Evolutionary conservation across 2,888 invertebrate genomes (phyloP).

Genomic region (Agrochola circellaris): DNA sequence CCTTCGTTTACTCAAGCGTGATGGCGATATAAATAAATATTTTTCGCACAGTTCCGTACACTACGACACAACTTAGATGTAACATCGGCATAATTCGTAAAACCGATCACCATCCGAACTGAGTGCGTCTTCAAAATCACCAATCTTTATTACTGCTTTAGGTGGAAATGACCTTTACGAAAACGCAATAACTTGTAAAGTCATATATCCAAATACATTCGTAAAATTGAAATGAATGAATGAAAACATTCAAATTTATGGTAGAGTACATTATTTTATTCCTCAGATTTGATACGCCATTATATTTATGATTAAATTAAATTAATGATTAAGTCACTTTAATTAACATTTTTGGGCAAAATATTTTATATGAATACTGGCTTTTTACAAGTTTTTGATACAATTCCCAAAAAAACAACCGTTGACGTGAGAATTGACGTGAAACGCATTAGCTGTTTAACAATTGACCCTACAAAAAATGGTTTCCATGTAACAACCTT

Average conservation of each 20-base stretch:
- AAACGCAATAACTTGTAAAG: too few species aligned
- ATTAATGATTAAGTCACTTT: background rate
- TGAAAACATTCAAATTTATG: too few species aligned
- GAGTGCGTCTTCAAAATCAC: too few species aligned
- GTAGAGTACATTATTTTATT: slow-evolving; percentile 5
- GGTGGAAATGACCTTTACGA: too few species aligned
- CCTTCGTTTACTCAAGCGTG: slow-evolving; percentile 4
- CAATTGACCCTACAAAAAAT: slow-evolving; percentile 73
- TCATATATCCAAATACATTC: too few species aligned
- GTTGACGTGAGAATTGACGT: slow-evolving; percentile 42
- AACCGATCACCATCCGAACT: too few species aligned
- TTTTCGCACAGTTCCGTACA: slow-evolving; percentile 32
- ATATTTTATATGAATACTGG: slow-evolving; percentile 21
- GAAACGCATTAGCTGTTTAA: slow-evolving; percentile 59
- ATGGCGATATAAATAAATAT: slow-evolving; percentile 10
- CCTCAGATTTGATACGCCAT: background rate
- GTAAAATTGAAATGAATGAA: too few species aligned
- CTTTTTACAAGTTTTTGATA: slow-evolving; percentile 20
- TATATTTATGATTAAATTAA: background rate
- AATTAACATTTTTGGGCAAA: background rate
- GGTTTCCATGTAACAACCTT: slow-evolving; percentile 76
- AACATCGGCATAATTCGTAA: too few species aligned
- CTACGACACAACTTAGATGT: too few species aligned
- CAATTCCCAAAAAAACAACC: slow-evolving; percentile 17
- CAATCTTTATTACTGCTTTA: too few species aligned